Evolutionary conservation across 1,140 invertebrate species (phyloP).

Genomic region (Helicoverpa zea): DNA sequence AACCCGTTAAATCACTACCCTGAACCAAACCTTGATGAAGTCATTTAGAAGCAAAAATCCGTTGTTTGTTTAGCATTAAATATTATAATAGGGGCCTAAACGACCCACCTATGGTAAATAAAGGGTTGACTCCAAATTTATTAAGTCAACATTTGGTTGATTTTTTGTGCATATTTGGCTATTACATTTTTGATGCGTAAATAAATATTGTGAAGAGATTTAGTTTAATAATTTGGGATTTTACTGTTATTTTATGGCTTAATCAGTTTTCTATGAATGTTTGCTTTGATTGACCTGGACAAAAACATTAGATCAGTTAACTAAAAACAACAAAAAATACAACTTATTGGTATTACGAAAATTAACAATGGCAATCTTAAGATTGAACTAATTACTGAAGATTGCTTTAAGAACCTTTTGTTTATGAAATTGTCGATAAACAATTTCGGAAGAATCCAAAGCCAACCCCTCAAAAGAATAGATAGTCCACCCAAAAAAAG

Average conservation of each 20-base stretch:
- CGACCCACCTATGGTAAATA: conserved; percentile 74
- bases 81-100: conserved; percentile 82
- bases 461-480: no score
- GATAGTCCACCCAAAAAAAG: no score
- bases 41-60: conserved; percentile 76
- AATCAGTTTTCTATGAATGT: background rate
- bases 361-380: no score
- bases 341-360: no score
- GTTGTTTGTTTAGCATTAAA: conserved; percentile 84
- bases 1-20: conserved; percentile 58
- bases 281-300: no score
- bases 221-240: conserved; percentile 33
- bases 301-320: no score
- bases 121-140: conserved; percentile 79
- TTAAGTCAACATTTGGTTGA: conserved; percentile 75
- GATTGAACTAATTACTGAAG: no score
- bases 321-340: no score
- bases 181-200: conserved; percentile 61
- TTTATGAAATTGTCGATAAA: no score
- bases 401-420: no score
- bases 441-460: no score
- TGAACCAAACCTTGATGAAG: conserved; percentile 65
- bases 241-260: conserved; percentile 23
- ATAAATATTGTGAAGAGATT: conserved; percentile 55
- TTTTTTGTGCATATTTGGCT: conserved; percentile 61